phyloP scores from a whole-genome alignment of 2,113 vertebrate genomes.

The Nothobranchius kuhntae region DNA sequence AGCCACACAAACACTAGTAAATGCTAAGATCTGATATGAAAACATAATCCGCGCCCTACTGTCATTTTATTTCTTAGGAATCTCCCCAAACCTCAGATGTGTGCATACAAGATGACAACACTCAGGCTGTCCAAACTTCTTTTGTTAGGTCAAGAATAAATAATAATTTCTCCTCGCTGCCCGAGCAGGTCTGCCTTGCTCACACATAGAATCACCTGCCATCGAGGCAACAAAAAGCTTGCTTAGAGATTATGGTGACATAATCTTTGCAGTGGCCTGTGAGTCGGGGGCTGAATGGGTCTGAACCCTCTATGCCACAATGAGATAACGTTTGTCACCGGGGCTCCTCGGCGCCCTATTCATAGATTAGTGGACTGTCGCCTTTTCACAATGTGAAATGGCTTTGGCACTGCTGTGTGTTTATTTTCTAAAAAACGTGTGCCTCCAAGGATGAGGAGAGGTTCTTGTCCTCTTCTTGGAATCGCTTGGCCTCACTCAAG shows the following conservation, averaged over 20 bases:
- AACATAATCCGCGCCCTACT: conserved; percentile 57
- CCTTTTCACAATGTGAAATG: conserved; percentile 81
- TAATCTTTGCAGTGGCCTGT: conserved; percentile 82
- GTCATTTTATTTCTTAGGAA: conserved; percentile 64
- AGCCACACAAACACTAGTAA: conserved; percentile 38
- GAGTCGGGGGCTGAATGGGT: conserved; percentile 80
- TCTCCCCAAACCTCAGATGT: conserved; percentile 67
- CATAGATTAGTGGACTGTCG: conserved; percentile 83
- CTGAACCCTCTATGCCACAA: conserved; percentile 82
- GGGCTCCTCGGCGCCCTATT: conserved; percentile 80
- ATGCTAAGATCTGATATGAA: conserved; percentile 54
- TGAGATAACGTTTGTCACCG: conserved; percentile 85
- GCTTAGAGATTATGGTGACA: conserved; percentile 84
- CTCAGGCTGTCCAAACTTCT: conserved; percentile 67
- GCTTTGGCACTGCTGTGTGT: conserved; percentile 80
- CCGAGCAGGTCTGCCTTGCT: conserved; percentile 72
- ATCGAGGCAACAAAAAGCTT: conserved; percentile 77
- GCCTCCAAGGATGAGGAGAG: conserved; percentile 70
- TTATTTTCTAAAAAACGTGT: conserved; percentile 73
- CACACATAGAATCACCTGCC: conserved; percentile 81
- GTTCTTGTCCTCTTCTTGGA: conserved; percentile 70
- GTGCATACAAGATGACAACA: conserved; percentile 75
- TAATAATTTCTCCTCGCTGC: conserved; percentile 75
- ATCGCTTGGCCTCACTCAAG: conserved; percentile 44
- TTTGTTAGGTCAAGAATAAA: conserved; percentile 76